Conservation (phyloP, 1,140 invertebrate species). For the Arctopsyche grandis region DNA sequence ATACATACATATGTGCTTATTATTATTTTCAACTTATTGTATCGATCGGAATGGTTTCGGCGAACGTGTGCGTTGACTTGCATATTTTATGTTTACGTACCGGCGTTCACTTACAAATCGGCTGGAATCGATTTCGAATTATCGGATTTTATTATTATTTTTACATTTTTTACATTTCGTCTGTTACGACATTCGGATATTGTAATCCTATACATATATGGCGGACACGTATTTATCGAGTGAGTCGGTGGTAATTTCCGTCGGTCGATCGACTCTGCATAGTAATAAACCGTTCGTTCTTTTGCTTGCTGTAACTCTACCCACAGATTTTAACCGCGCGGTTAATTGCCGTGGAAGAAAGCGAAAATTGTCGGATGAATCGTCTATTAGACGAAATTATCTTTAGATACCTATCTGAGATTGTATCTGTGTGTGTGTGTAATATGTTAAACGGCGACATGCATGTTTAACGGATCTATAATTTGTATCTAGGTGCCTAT, state of each 20-base stretch:
- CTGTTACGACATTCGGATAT: not conserved
- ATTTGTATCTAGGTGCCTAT: too few relatives aligned
- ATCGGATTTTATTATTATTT: not conserved
- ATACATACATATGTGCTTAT: too few relatives aligned
- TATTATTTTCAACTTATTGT: too few relatives aligned
- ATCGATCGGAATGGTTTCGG: too few relatives aligned
- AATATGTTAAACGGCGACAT: too few relatives aligned
- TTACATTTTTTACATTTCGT: not conserved
- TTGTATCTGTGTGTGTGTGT: too few relatives aligned
- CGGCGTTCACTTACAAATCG: too few relatives aligned
- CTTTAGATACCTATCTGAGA: too few relatives aligned
- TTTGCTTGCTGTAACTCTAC: not conserved
- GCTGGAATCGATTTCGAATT: not conserved
- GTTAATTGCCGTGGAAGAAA: constrained; percentile 24
- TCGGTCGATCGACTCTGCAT: constrained; percentile 12
- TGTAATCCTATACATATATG: not conserved
- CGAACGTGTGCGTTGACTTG: too few relatives aligned
- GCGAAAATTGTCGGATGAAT: constrained; percentile 11
- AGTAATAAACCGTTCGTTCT: constrained; percentile 19
- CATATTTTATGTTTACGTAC: too few relatives aligned
- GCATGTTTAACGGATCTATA: too few relatives aligned
- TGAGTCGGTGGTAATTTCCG: constrained; percentile 22
- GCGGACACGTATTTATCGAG: not conserved
- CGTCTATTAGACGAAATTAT: too few relatives aligned
- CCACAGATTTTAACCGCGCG: constrained; percentile 7